phyloP scores from a whole-genome alignment of 2,888 invertebrate species.

The Ophioninae sp. region DNA sequence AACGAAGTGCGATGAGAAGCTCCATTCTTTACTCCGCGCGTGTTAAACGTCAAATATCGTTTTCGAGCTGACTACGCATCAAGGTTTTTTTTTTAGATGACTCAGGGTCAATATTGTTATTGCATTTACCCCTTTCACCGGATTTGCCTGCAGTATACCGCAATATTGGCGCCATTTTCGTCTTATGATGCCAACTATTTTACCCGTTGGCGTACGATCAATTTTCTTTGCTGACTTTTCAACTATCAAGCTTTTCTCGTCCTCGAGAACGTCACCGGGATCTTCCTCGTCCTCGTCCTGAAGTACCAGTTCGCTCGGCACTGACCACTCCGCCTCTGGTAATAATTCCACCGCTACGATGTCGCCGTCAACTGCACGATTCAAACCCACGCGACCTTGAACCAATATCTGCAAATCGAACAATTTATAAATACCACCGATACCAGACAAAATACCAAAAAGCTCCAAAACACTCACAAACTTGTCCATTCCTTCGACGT shows the following conservation, averaged over 20 bases:
- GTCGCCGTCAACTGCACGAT: conserved; percentile 97
- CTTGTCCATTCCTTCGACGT: conserved; percentile 90
- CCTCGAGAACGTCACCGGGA: conserved; percentile 86
- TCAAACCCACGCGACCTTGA: conserved; percentile 92
- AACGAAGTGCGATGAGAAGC: conserved; percentile 18
- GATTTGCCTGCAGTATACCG: conserved; percentile 93
- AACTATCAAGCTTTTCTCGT: conserved; percentile 81
- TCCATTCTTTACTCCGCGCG: conserved; percentile 23
- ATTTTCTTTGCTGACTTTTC: conserved; percentile 69
- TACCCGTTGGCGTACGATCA: conserved; percentile 85
- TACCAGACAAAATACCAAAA: conserved; percentile 18
- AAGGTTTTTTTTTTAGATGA: neutral
- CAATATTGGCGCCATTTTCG: conserved; percentile 99
- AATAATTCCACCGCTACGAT: conserved; percentile 94
- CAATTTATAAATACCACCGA: conserved; percentile 38
- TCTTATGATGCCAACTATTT: conserved; percentile 96
- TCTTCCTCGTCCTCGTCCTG: conserved; percentile 88
- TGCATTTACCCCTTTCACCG: conserved; percentile 83
- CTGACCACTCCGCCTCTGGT: conserved; percentile 94
- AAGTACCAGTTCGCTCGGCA: conserved; percentile 92
- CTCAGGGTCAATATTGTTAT: conserved; percentile 25
- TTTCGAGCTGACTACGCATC: neutral
- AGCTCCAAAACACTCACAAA: conserved; percentile 83
- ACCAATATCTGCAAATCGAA: conserved; percentile 85
- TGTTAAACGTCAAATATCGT: conserved; percentile 21